Conservation (phyloP, 2,113 vertebrate genomes). For the Callionymus lyra region DNA sequence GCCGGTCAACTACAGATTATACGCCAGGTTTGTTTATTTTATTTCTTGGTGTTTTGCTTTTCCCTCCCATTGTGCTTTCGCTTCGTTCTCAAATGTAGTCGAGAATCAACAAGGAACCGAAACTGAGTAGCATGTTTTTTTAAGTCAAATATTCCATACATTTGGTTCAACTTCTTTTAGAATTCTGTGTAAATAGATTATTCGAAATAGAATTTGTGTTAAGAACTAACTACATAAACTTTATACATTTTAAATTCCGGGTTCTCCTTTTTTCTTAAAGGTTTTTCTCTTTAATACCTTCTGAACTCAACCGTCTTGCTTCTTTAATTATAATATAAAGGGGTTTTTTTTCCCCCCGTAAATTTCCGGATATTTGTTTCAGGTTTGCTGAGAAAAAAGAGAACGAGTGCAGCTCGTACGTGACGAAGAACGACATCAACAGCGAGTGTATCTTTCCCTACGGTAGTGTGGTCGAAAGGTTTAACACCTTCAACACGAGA, state of each 20-base stretch:
- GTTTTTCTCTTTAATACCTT: no score
- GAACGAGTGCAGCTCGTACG: conserved; percentile 26
- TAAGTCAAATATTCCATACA: neutral
- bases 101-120: neutral
- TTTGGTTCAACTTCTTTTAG: no score
- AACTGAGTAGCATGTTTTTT: neutral
- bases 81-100: no score
- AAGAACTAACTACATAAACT: conserved; percentile 3
- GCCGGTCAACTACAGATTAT: conserved; percentile 38
- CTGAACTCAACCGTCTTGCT: no score
- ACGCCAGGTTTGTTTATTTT: conserved; percentile 17
- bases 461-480: fast-evolving
- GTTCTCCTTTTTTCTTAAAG: no score
- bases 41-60: no score
- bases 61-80: no score
- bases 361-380: neutral
- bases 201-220: neutral
- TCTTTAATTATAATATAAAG: no score
- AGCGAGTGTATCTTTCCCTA: conserved; percentile 36
- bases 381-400: neutral
- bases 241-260: no score
- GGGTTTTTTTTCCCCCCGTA: no score
- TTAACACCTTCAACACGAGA: neutral
- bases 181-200: no score
- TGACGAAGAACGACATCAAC: conserved; percentile 12